A percentile compares a stretch with the other conserved stretches of the same genome.
phyloP scores from a whole-genome alignment of 2,888 invertebrate species.

The Hartigia nigra region DNA sequence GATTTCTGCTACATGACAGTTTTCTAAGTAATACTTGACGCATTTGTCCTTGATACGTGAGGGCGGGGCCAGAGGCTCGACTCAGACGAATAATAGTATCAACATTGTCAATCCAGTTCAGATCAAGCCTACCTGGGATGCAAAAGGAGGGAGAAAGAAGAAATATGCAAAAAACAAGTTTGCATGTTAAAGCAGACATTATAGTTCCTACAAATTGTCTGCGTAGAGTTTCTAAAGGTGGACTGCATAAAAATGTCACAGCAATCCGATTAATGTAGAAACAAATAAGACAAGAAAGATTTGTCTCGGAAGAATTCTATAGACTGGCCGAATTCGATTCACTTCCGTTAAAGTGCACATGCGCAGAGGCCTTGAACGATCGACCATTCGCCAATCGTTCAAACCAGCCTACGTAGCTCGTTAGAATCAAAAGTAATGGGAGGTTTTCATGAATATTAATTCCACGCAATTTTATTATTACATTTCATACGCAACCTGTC shows the following conservation, averaged over 20 bases:
- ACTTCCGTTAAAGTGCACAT: neutral
- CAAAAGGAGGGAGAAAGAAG: neutral
- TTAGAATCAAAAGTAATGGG: neutral
- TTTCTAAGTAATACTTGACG: neutral
- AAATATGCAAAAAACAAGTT: neutral
- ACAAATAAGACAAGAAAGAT: neutral
- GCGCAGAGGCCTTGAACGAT: slow-evolving; percentile 6
- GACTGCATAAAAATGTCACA: neutral
- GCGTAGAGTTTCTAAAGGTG: neutral
- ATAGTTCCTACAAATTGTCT: neutral
- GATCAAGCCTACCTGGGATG: neutral
- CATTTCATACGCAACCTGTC: neutral
- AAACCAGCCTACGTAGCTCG: neutral
- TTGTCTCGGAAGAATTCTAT: neutral
- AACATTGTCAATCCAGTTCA: neutral
- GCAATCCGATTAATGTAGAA: neutral
- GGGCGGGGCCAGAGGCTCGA: neutral
- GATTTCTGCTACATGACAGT: neutral
- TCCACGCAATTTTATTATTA: neutral
- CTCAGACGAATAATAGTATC: neutral
- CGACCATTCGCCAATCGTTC: neutral
- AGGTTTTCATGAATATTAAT: slow-evolving; percentile 1
- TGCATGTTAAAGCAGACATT: neutral
- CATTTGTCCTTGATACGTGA: neutral
- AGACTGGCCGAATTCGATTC: neutral